A percentile compares a stretch with the other conserved stretches of the same genome.
These are phyloP conservation scores for Trichomalopsis sarcophagae DNA, from an alignment of 1,140 invertebrate species.

Conservation along the genomic window DNA sequence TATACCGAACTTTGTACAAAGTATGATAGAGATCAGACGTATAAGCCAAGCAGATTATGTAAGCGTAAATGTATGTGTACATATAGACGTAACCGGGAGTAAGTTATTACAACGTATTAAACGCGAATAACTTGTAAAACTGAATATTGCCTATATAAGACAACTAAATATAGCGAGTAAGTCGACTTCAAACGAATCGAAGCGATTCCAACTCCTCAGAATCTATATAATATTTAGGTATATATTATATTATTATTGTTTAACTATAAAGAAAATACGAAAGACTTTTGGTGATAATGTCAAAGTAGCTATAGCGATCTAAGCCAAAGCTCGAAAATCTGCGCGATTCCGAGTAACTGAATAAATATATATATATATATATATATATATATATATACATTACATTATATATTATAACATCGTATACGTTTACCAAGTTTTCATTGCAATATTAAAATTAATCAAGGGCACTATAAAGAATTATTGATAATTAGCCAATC, in stretches of 20 bases:
- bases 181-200: neutral
- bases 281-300: conserved; percentile 52
- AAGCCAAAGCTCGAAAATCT: conserved; percentile 15
- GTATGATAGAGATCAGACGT: neutral
- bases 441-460: neutral
- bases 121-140: conserved; percentile 12
- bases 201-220: conserved; percentile 6
- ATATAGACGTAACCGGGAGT: conserved; percentile 20
- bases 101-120: conserved; percentile 5
- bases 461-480: neutral
- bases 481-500: conserved; percentile 3
- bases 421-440: conserved; percentile 24
- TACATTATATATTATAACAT: neutral
- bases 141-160: conserved; percentile 34
- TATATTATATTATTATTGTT: conserved; percentile 1
- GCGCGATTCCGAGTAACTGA: neutral
- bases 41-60: neutral
- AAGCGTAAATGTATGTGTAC: conserved; percentile 23
- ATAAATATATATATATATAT: neutral
- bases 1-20: conserved; percentile 38
- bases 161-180: neutral
- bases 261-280: conserved; percentile 36
- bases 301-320: conserved; percentile 38
- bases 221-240: conserved; percentile 2
- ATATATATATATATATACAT: neutral